phyloP scores from a whole-genome alignment of 1,140 invertebrate genomes.

The Bilobella aurantiaca region DNA sequence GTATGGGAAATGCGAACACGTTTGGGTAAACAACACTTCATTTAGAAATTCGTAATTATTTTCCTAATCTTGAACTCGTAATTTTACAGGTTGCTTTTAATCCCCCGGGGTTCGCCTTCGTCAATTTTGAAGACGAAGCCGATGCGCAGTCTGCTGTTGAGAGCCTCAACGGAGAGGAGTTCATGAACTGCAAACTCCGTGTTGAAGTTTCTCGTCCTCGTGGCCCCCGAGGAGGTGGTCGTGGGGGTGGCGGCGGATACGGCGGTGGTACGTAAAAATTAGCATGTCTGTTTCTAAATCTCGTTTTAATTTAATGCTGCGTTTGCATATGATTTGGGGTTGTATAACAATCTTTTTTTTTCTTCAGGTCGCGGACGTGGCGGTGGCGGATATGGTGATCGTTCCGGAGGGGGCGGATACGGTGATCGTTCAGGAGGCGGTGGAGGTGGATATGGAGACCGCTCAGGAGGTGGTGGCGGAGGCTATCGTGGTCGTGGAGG shows the following conservation, averaged over 20 bases:
- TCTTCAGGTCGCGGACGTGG: too few species aligned
- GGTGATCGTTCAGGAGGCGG: constrained; percentile 36
- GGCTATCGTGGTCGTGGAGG: constrained; percentile 39
- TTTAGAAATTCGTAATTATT: too few species aligned
- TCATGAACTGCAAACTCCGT: constrained; percentile 58
- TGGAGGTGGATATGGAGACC: constrained; percentile 37
- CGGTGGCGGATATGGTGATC: constrained; percentile 38
- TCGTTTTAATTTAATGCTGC: too few species aligned
- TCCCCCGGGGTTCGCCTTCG: constrained; percentile 94
- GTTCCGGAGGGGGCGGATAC: constrained; percentile 39
- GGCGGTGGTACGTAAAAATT: too few species aligned
- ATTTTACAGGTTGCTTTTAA: constrained; percentile 90
- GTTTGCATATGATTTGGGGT: too few species aligned
- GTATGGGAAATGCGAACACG: constrained; percentile 83
- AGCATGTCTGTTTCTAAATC: too few species aligned
- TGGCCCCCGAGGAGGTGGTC: constrained; percentile 44
- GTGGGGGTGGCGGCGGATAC: constrained; percentile 39
- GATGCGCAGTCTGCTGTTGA: constrained; percentile 90
- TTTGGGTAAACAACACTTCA: too few species aligned
- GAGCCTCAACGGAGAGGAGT: constrained; percentile 68
- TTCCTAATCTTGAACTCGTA: too few species aligned
- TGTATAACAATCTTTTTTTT: too few species aligned
- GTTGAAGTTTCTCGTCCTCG: constrained; percentile 68
- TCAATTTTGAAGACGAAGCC: constrained; percentile 90
- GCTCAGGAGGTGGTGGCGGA: constrained; percentile 35